Evolutionary conservation across 2,797 vertebrate species (phyloP).

Genomic region (Acipenser transmontanus): DNA sequence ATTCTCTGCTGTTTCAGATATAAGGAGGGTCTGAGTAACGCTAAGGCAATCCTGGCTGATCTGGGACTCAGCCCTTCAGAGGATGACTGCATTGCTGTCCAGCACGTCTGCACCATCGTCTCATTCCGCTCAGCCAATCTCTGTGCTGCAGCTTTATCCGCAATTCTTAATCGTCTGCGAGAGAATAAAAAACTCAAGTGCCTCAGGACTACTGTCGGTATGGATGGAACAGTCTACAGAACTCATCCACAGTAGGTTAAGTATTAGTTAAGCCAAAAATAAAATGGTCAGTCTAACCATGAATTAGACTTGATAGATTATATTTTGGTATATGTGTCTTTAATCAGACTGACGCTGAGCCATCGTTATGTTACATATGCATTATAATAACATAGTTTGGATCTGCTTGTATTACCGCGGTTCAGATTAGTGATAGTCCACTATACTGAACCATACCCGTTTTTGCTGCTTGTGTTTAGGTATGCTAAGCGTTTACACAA

Average conservation of each 20-base stretch:
- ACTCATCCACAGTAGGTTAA: conserved; percentile 80
- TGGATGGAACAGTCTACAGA: conserved; percentile 87
- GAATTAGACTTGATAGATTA: too few relatives aligned
- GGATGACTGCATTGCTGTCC: conserved; percentile 83
- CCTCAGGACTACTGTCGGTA: conserved; percentile 76
- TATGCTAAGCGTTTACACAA: conserved; percentile 86
- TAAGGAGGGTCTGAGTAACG: conserved; percentile 78
- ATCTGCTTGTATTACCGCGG: too few relatives aligned
- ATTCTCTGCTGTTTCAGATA: conserved; percentile 50
- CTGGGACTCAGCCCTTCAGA: conserved; percentile 68
- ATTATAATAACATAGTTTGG: too few relatives aligned
- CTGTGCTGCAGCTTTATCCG: conserved; percentile 76
- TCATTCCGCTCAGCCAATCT: conserved; percentile 88
- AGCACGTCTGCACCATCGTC: conserved; percentile 80
- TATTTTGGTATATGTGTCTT: too few relatives aligned
- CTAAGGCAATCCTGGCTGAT: conserved; percentile 66
- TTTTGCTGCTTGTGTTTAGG: conserved; percentile 39
- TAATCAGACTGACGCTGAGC: too few relatives aligned
- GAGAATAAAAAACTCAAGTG: conserved; percentile 69
- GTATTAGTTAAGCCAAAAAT: too few relatives aligned
- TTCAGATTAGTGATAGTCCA: too few relatives aligned
- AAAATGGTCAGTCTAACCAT: too few relatives aligned
- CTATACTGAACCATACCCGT: too few relatives aligned
- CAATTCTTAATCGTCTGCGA: conserved; percentile 74
- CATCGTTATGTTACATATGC: too few relatives aligned